These are phyloP conservation scores for Pogonocherus hispidulus DNA, from an alignment of 2,888 invertebrate species.

Conservation along the genomic window DNA sequence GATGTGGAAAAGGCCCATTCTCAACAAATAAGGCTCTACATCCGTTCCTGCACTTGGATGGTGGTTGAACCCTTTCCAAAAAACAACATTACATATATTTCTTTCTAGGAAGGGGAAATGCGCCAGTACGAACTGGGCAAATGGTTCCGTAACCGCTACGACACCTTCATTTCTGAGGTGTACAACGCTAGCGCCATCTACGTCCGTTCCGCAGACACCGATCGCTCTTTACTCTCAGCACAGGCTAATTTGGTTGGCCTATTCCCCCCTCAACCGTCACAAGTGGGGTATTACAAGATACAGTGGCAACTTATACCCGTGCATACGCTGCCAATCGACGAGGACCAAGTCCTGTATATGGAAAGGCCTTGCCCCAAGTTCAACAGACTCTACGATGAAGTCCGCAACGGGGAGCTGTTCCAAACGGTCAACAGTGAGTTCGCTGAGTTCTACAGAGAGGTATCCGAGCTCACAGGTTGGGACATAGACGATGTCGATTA, in stretches of 20 bases:
- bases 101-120: constrained; percentile 14
- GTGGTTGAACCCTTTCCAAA: no score
- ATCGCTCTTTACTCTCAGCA: constrained; percentile 91
- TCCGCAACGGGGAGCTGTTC: not conserved
- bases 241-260: constrained; percentile 83
- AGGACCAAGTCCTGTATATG: constrained; percentile 11
- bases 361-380: not conserved
- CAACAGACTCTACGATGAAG: not conserved
- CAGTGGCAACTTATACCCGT: not conserved
- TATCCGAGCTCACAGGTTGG: not conserved
- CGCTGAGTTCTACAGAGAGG: not conserved
- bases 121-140: constrained; percentile 81
- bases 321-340: not conserved
- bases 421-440: not conserved
- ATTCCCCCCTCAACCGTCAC: constrained; percentile 73
- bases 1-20: no score
- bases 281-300: not conserved
- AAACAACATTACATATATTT: no score
- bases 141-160: constrained; percentile 81
- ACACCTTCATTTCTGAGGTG: constrained; percentile 70
- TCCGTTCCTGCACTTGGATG: no score
- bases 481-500: not conserved
- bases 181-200: constrained; percentile 73
- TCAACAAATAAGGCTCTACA: no score
- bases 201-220: constrained; percentile 84